These are phyloP conservation scores for Phylloscopus trochiloides DNA, from an alignment of 2,113 vertebrate species.

Conservation along the genomic window DNA sequence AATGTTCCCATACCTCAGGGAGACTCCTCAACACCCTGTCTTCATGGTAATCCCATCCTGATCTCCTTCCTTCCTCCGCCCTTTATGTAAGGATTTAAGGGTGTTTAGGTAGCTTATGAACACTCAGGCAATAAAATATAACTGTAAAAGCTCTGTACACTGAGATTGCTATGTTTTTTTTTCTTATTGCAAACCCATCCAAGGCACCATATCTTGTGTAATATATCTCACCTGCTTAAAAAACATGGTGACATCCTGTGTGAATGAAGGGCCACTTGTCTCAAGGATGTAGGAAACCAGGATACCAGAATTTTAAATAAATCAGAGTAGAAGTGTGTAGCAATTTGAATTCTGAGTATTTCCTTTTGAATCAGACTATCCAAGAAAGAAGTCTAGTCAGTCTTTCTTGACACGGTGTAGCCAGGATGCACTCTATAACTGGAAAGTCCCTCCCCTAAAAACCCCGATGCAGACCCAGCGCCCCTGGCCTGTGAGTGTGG, in stretches of 20 bases:
- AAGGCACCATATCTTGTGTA: background rate
- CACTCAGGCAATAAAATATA: background rate
- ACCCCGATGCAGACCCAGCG: accelerated
- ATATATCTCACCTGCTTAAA: background rate
- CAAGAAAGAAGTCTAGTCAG: background rate
- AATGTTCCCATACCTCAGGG: background rate
- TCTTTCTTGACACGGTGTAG: background rate
- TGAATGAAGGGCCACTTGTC: background rate
- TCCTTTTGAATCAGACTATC: background rate
- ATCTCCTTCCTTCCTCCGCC: background rate
- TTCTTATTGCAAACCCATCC: background rate
- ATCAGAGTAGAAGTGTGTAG: background rate
- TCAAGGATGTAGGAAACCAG: background rate
- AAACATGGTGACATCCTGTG: background rate
- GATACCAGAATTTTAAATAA: background rate
- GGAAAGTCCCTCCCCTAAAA: background rate
- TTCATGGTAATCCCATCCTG: background rate
- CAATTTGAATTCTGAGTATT: background rate
- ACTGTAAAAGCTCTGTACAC: background rate
- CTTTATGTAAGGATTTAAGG: background rate
- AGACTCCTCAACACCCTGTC: background rate
- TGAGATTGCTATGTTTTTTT: background rate
- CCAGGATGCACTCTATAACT: background rate
- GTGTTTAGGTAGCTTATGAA: background rate
- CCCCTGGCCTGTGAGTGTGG: no score